Conservation (phyloP, 2,888 invertebrate species). For the Adela reaumurella region DNA sequence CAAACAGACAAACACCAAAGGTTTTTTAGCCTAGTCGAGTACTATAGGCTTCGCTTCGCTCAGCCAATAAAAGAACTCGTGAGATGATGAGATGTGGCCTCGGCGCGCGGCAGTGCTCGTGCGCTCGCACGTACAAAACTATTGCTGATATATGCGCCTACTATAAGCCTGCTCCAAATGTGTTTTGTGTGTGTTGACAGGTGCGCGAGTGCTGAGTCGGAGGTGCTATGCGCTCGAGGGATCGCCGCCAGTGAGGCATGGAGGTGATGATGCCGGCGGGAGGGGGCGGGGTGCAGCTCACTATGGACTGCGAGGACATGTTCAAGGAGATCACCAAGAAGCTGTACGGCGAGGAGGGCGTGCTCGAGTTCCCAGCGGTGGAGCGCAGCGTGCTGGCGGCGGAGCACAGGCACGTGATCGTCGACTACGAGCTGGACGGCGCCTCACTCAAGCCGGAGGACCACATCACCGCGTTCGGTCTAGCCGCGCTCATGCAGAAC, state of each 20-base stretch:
- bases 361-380: constrained; percentile 26
- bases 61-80: too few species aligned
- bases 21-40: too few species aligned
- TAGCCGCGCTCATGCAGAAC: constrained; percentile 74
- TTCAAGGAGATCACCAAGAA: constrained; percentile 91
- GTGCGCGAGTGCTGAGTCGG: too few species aligned
- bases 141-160: too few species aligned
- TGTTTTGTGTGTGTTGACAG: too few species aligned
- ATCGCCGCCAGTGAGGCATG: constrained; percentile 18
- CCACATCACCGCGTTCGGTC: constrained; percentile 69
- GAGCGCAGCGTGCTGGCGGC: constrained; percentile 35
- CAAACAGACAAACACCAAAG: too few species aligned
- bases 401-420: constrained; percentile 47
- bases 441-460: constrained; percentile 65
- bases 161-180: too few species aligned
- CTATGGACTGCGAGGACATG: constrained; percentile 78
- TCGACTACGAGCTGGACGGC: constrained; percentile 44
- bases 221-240: too few species aligned
- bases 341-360: constrained; percentile 79
- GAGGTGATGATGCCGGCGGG: constrained; percentile 55
- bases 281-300: constrained; percentile 44
- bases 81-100: too few species aligned
- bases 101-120: too few species aligned
- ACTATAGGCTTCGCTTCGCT: too few species aligned
- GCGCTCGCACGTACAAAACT: too few species aligned